Conservation (phyloP, 2,888 invertebrate species). For the Leucophora obtusa region DNA sequence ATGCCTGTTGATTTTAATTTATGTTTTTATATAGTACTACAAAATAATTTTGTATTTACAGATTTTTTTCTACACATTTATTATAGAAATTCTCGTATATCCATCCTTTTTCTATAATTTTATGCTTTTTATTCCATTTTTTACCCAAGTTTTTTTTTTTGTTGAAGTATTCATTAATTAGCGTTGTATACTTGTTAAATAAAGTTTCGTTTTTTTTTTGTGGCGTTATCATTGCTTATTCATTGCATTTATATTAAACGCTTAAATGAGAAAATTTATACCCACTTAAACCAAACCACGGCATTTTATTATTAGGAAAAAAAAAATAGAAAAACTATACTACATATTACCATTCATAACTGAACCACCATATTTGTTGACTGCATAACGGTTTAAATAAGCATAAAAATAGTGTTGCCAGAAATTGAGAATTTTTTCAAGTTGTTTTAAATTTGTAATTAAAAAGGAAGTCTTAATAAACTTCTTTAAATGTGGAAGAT, state of each 20-base stretch:
- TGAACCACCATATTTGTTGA: constrained; percentile 29
- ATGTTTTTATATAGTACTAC: constrained; percentile 22
- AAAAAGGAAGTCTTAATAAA: too few relatives aligned
- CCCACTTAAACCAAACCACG: constrained; percentile 53
- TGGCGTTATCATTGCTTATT: constrained; percentile 64
- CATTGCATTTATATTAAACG: constrained; percentile 64
- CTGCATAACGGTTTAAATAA: constrained; percentile 20
- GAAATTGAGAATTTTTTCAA: too few relatives aligned
- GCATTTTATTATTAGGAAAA: constrained; percentile 55
- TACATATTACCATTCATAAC: not conserved
- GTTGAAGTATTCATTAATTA: constrained; percentile 75
- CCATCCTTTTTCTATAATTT: constrained; percentile 44
- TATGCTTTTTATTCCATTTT: constrained; percentile 46
- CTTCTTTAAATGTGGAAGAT: too few relatives aligned
- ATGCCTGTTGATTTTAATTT: constrained; percentile 61
- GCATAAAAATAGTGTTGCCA: constrained; percentile 46
- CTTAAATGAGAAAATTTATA: constrained; percentile 58
- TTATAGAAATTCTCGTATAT: constrained; percentile 21
- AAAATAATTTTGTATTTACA: not conserved
- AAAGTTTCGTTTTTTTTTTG: constrained; percentile 51
- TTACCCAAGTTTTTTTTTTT: constrained; percentile 53
- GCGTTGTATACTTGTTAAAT: constrained; percentile 71
- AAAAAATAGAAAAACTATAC: constrained; percentile 21
- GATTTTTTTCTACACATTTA: constrained; percentile 24
- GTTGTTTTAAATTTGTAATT: not conserved